These are phyloP conservation scores for Sarcophaga peregrina DNA, from an alignment of 1,140 invertebrate genomes.

Conservation along the genomic window DNA sequence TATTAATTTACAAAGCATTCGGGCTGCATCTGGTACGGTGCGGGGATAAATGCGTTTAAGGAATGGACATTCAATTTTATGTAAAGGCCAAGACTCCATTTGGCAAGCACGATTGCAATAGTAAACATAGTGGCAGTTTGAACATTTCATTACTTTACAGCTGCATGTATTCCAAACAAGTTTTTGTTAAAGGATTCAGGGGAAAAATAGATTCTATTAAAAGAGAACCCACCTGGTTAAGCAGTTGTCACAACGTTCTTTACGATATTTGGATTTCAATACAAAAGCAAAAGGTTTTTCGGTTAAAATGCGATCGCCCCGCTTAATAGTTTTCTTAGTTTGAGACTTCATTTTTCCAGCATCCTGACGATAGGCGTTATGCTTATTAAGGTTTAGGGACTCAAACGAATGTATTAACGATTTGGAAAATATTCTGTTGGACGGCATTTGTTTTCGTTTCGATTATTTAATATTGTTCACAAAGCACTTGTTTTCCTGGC, in stretches of 20 bases:
- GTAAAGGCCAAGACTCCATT: slow-evolving; percentile 78
- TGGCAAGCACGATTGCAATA: slow-evolving; percentile 83
- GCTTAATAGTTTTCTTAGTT: slow-evolving; percentile 37
- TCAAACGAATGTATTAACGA: slow-evolving; percentile 1
- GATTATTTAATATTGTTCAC: neutral
- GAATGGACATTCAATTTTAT: slow-evolving; percentile 81
- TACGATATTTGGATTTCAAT: slow-evolving; percentile 70
- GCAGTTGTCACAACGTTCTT: slow-evolving; percentile 73
- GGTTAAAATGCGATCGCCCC: slow-evolving; percentile 69
- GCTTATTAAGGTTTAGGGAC: neutral
- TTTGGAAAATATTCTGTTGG: slow-evolving; percentile 18
- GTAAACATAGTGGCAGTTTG: slow-evolving; percentile 81
- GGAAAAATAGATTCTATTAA: neutral
- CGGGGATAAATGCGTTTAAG: slow-evolving; percentile 75
- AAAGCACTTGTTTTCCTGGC: slow-evolving; percentile 31
- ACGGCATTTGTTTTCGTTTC: neutral
- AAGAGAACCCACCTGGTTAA: slow-evolving; percentile 69
- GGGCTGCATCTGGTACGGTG: slow-evolving; percentile 78
- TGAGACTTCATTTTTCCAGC: slow-evolving; percentile 30
- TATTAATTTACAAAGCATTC: slow-evolving; percentile 79
- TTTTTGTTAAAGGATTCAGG: neutral
- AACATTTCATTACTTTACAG: slow-evolving; percentile 77
- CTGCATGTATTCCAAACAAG: slow-evolving; percentile 68
- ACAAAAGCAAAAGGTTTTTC: slow-evolving; percentile 74
- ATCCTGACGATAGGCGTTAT: slow-evolving; percentile 1